A percentile compares a stretch with the other conserved stretches of the same genome.
Conservation (phyloP, 2,888 invertebrate genomes). For the Ichneumoninae sp. region DNA sequence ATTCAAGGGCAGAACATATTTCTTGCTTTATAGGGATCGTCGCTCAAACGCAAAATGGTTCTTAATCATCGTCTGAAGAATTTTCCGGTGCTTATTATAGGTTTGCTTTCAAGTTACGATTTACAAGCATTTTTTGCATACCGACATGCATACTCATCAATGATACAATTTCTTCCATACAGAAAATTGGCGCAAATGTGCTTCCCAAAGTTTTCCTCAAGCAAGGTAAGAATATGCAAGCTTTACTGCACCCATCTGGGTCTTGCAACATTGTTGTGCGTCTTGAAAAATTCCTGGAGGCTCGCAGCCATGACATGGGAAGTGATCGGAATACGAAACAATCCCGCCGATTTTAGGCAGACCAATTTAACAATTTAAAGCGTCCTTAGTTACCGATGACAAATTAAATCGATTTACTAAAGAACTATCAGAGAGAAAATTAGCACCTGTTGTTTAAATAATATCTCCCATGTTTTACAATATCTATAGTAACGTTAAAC, state of each 20-base stretch:
- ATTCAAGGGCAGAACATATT: conserved; percentile 89
- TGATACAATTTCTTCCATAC: conserved; percentile 72
- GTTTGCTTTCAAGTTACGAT: conserved; percentile 84
- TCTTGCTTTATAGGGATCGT: conserved; percentile 85
- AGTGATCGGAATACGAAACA: conserved; percentile 88
- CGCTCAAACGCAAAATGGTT: conserved; percentile 88
- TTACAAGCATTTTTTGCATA: not conserved
- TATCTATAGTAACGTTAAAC: too few relatives aligned
- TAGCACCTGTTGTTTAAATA: too few relatives aligned
- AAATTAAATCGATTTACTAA: too few relatives aligned
- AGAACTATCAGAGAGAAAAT: too few relatives aligned
- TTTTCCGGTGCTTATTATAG: conserved; percentile 89
- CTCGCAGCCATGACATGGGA: conserved; percentile 93
- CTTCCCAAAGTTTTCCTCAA: conserved; percentile 88
- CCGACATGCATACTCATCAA: too few relatives aligned
- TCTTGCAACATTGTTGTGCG: conserved; percentile 90
- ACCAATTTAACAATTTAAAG: too few relatives aligned
- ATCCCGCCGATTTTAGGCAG: conserved; percentile 79
- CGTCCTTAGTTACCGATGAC: too few relatives aligned
- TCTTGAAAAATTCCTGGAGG: conserved; percentile 92
- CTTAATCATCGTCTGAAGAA: conserved; percentile 82
- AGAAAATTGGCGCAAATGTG: conserved; percentile 88
- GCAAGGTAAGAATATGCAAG: conserved; percentile 91
- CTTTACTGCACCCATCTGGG: conserved; percentile 88
- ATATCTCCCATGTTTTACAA: too few relatives aligned